A percentile compares a stretch with the other conserved stretches of the same genome.
phyloP scores from a whole-genome alignment of 1,140 invertebrate genomes.

The Diorhabda carinulata region DNA sequence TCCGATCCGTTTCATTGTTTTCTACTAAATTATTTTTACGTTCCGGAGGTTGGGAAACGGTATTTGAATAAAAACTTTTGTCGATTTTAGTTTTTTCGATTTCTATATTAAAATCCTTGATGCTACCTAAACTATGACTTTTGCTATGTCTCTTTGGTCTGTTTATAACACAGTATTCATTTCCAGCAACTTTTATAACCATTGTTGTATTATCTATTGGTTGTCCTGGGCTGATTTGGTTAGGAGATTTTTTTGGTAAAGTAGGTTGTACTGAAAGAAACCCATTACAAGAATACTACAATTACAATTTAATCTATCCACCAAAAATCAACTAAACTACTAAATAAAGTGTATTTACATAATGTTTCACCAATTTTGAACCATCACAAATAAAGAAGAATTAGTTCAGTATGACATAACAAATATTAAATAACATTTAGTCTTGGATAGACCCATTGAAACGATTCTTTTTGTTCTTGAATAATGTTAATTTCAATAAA shows the following conservation, averaged over 20 bases:
- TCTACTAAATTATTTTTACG: conserved; percentile 11
- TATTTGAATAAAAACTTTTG: conserved; percentile 31
- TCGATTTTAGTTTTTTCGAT: conserved; percentile 43
- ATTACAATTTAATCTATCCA: too few relatives aligned
- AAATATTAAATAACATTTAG: too few relatives aligned
- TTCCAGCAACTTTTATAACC: conserved; percentile 50
- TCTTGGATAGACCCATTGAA: too few relatives aligned
- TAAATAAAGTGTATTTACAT: too few relatives aligned
- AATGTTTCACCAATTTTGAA: too few relatives aligned
- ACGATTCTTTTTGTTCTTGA: too few relatives aligned
- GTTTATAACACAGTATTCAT: conserved; percentile 48
- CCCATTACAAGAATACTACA: background rate
- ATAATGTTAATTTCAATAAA: too few relatives aligned
- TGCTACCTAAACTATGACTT: conserved; percentile 43
- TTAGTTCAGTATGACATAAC: too few relatives aligned
- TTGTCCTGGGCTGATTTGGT: conserved; percentile 28
- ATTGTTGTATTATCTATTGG: conserved; percentile 49
- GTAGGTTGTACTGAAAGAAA: conserved; percentile 30
- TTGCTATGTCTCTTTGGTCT: conserved; percentile 41
- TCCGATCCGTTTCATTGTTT: background rate
- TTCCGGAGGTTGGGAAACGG: conserved; percentile 23
- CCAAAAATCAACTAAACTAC: too few relatives aligned
- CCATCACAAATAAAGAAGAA: too few relatives aligned
- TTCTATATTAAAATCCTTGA: conserved; percentile 43
- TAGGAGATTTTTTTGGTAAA: conserved; percentile 34